phyloP scores from a whole-genome alignment of 1,140 invertebrate species.

The Pygmarrhopalites habei region DNA sequence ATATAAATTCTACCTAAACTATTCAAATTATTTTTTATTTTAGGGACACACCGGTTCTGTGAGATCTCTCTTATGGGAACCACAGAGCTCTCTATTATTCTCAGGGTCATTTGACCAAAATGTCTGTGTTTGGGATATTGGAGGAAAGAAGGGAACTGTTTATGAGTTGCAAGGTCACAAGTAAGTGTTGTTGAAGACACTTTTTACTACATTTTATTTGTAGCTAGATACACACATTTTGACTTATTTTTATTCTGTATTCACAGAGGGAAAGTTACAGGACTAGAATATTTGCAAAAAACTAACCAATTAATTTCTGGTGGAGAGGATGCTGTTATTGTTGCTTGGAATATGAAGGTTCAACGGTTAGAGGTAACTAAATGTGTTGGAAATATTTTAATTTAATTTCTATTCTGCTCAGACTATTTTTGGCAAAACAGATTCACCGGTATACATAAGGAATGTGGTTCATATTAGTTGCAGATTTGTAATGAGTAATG shows the following conservation, averaged over 20 bases:
- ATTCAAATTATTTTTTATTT: too few species aligned
- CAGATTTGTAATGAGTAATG: too few species aligned
- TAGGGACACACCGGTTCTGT: conserved; percentile 81
- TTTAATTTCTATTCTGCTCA: too few species aligned
- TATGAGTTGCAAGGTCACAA: conserved; percentile 95
- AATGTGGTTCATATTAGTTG: conserved; percentile 13
- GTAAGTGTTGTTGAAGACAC: conserved; percentile 46
- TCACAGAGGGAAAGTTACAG: conserved; percentile 68
- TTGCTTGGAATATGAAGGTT: conserved; percentile 91
- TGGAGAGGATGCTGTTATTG: conserved; percentile 85
- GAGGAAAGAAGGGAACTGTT: conserved; percentile 88
- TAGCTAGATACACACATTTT: too few species aligned
- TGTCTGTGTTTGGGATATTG: conserved; percentile 98
- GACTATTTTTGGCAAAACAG: too few species aligned
- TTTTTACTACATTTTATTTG: too few species aligned
- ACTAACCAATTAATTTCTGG: conserved; percentile 82
- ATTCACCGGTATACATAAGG: not conserved
- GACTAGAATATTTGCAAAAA: conserved; percentile 68
- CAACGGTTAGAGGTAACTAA: conserved; percentile 64
- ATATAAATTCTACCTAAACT: too few species aligned
- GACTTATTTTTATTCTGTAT: too few species aligned
- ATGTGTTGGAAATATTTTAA: not conserved
- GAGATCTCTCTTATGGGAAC: conserved; percentile 83
- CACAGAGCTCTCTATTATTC: conserved; percentile 75
- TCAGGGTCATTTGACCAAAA: conserved; percentile 93